phyloP scores from a whole-genome alignment of 2,888 invertebrate species.

The Hipparchia sbordonii region DNA sequence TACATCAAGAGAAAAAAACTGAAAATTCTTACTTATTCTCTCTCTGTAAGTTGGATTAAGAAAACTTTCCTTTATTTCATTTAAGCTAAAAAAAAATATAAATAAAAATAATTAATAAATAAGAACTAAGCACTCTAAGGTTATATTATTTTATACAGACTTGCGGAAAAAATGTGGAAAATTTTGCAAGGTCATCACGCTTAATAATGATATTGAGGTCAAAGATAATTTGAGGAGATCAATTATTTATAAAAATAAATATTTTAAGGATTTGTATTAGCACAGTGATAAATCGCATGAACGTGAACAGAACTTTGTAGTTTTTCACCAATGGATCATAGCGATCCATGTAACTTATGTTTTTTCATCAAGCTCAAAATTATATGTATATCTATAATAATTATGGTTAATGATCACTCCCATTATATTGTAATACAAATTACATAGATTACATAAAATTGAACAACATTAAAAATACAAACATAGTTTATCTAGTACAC shows the following conservation, averaged over 20 bases:
- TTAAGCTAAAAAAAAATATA: too few relatives aligned
- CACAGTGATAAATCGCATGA: too few relatives aligned
- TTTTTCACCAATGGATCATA: too few relatives aligned
- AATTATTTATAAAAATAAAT: neutral
- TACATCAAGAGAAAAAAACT: neutral
- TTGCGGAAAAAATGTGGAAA: neutral
- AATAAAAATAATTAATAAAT: too few relatives aligned
- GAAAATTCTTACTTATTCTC: neutral
- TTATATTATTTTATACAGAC: neutral
- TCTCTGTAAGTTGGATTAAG: too few relatives aligned
- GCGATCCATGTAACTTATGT: too few relatives aligned
- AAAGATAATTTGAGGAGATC: constrained; percentile 8
- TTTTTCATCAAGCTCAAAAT: too few relatives aligned
- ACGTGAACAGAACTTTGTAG: too few relatives aligned
- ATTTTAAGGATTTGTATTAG: neutral
- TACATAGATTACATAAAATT: neutral
- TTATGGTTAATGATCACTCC: too few relatives aligned
- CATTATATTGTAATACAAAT: neutral
- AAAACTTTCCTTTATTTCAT: too few relatives aligned
- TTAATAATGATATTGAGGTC: neutral
- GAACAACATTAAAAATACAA: neutral
- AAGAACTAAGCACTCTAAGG: too few relatives aligned
- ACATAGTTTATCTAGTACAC: neutral
- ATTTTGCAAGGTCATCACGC: neutral
- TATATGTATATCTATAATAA: too few relatives aligned